These are phyloP conservation scores for Novumbra hubbsi DNA, from an alignment of 2,797 vertebrate genomes.

Conservation along the genomic window DNA sequence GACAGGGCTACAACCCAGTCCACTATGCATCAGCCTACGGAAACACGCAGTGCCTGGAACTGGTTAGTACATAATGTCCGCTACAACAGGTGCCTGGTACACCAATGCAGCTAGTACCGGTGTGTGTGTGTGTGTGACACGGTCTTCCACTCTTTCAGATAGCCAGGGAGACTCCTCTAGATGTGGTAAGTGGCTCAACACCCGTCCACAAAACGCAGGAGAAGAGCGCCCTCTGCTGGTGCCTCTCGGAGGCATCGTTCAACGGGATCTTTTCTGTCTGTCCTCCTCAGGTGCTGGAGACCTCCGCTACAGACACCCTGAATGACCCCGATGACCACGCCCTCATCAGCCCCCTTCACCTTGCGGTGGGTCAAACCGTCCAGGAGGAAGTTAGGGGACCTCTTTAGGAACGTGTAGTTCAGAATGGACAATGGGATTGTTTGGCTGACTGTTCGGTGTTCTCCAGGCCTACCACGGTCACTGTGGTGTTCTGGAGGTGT, in stretches of 20 bases:
- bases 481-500: conserved; percentile 90
- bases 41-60: conserved; percentile 90
- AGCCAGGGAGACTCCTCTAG: conserved; percentile 91
- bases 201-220: neutral
- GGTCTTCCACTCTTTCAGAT: conserved; percentile 78
- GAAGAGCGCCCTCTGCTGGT: conserved; percentile 69
- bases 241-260: neutral
- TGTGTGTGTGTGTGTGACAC: neutral
- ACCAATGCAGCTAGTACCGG: neutral
- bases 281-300: conserved; percentile 88
- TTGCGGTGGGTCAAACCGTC: conserved; percentile 83
- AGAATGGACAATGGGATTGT: neutral
- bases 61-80: conserved; percentile 74
- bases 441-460: conserved; percentile 25
- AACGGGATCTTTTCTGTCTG: neutral
- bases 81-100: conserved; percentile 7
- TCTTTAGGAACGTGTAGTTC: neutral
- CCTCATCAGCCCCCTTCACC: conserved; percentile 91
- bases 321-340: conserved; percentile 84
- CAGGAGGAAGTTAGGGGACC: neutral
- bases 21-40: conserved; percentile 96
- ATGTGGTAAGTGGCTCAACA: conserved; percentile 90
- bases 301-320: conserved; percentile 87
- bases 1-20: conserved; percentile 91
- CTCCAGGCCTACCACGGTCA: conserved; percentile 93